Base-by-base conservation (phyloP, 2,888 invertebrate genomes). In the Tetragnatha montana region DNA sequence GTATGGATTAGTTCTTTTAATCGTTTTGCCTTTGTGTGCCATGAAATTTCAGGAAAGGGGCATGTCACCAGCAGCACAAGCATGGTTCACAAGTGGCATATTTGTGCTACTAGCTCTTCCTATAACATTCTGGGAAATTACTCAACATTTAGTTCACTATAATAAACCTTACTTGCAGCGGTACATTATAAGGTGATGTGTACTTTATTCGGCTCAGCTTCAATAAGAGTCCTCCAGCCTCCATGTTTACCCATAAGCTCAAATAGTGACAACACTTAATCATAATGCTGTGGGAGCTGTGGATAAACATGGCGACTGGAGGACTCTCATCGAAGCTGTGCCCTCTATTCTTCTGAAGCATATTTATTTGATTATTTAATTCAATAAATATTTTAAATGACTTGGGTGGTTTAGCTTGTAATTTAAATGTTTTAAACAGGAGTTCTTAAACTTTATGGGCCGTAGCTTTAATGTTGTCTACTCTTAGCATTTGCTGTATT, bases 41-140 rank as follows among this genome's bases (percentile, higher is more conserved):
- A 95, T 96, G 68, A 96, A 97, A 93, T 96, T 97, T 0, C 95
- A 97, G 90, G 95, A 95, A 93, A 96, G 96, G 95, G 96, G 96
- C 8, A 96, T 97, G 92, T 95, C 95, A 79, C 95, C 96, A 92
- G 95, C 96, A 91, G 96, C 97, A 93, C 96, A 97, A 93, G 94
- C 93, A 8, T 96, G 96, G 92, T 90, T 91, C 22, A 90, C 84
- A 14, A 87, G 89, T 21, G 91, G 91, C 8, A 85, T 91, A 71
- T 89, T 90, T 79, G 90, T 86, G 49, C 71, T 91, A 14, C 81
- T 98, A 88, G 97, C 98, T 0, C 94, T 99, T 80, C 98, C 98
- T 0, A 96, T 98, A 91, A 97, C 98, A 75, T 95, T 98, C 92
- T 98, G 98, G 96, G 97, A 98, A 94, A 98, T 99, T 92, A 96